Percentiles rank a stretch among this genome's conserved stretches.
Conservation (phyloP, 2,888 invertebrate species). For the Orchestes rusci region DNA sequence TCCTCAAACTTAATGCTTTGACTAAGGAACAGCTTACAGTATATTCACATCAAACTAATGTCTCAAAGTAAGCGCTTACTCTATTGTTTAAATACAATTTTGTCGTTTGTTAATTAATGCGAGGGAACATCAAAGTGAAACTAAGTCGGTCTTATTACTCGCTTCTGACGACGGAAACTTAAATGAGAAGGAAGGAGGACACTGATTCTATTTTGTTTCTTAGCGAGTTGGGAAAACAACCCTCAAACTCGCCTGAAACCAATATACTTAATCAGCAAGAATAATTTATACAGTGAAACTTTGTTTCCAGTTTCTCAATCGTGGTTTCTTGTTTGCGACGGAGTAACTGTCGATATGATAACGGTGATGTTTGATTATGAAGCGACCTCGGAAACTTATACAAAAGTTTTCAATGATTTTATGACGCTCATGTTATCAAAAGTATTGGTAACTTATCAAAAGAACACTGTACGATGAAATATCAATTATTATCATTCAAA, state of each 20-base stretch:
- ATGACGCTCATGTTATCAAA: too few relatives aligned
- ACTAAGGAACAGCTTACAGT: constrained; percentile 16
- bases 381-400: too few relatives aligned
- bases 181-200: constrained; percentile 25
- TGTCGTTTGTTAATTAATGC: constrained; percentile 55
- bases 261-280: constrained; percentile 23
- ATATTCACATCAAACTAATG: constrained; percentile 27
- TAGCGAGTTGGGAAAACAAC: constrained; percentile 23
- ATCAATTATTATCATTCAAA: too few relatives aligned
- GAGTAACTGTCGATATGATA: neutral
- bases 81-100: constrained; percentile 57
- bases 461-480: too few relatives aligned
- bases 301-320: constrained; percentile 8
- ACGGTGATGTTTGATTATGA: too few relatives aligned
- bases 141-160: constrained; percentile 30
- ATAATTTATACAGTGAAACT: constrained; percentile 22
- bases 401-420: too few relatives aligned
- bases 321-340: neutral
- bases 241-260: constrained; percentile 21
- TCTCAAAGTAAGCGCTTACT: constrained; percentile 30
- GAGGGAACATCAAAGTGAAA: constrained; percentile 32
- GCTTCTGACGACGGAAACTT: constrained; percentile 27
- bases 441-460: too few relatives aligned
- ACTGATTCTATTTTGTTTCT: constrained; percentile 28
- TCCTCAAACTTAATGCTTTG: constrained; percentile 28